A percentile compares a stretch with the other conserved stretches of the same genome.
These are phyloP conservation scores for Scaptomyza tumidula DNA, from an alignment of 2,888 invertebrate genomes.

Conservation along the genomic window DNA sequence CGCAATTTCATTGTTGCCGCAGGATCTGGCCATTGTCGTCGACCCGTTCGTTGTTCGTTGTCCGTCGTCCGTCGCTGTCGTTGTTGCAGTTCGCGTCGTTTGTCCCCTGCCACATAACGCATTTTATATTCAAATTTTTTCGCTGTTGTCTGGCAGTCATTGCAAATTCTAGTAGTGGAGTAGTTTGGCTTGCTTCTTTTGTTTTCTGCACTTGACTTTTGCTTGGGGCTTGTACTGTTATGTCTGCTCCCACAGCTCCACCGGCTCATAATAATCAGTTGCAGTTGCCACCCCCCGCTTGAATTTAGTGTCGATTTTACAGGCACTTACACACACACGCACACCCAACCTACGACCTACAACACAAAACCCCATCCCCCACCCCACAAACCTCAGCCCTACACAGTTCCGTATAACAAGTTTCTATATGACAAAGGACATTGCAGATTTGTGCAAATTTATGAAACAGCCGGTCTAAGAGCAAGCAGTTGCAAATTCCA, in stretches of 20 bases:
- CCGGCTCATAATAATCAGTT: constrained; percentile 77
- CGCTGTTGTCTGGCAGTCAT: constrained; percentile 66
- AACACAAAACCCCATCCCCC: not conserved
- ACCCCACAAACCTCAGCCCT: not conserved
- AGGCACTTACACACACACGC: constrained; percentile 59
- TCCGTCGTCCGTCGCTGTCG: constrained; percentile 2
- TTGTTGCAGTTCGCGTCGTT: constrained; percentile 20
- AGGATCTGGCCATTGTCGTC: constrained; percentile 70
- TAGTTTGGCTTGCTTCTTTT: constrained; percentile 44
- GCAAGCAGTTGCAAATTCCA: constrained; percentile 35
- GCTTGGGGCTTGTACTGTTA: constrained; percentile 30
- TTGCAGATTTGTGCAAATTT: constrained; percentile 54
- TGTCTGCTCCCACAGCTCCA: not conserved
- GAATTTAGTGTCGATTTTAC: constrained; percentile 78
- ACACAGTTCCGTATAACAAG: constrained; percentile 44
- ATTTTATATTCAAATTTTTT: constrained; percentile 77
- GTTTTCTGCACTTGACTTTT: constrained; percentile 62
- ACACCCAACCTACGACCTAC: constrained; percentile 7
- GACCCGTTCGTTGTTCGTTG: constrained; percentile 31
- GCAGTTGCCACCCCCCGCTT: constrained; percentile 51
- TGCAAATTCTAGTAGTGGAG: constrained; percentile 61
- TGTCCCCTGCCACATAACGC: constrained; percentile 67
- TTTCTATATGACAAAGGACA: constrained; percentile 57
- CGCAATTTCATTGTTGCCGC: constrained; percentile 81
- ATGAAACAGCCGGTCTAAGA: constrained; percentile 27